phyloP scores from a whole-genome alignment of 2,797 vertebrate species.

The Hippocampus kuda region DNA sequence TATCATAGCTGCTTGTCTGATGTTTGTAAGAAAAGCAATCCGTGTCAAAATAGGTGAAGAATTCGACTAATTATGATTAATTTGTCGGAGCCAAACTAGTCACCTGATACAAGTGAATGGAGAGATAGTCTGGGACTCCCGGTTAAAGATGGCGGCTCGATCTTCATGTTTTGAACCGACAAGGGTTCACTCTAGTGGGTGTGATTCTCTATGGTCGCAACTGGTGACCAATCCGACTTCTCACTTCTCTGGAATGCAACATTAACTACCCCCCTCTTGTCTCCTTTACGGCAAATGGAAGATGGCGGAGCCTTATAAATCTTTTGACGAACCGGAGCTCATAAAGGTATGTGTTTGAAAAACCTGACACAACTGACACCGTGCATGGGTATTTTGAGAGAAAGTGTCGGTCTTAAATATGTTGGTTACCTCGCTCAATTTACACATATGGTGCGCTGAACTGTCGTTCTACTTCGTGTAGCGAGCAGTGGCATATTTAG shows the following conservation, averaged over 20 bases:
- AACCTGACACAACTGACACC: constrained; percentile 22
- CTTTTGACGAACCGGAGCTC: constrained; percentile 55
- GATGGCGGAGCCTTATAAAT: constrained; percentile 68
- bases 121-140: too few relatives aligned
- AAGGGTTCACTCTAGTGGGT: too few relatives aligned
- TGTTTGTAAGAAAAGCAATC: too few relatives aligned
- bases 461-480: background rate
- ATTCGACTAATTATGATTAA: too few relatives aligned
- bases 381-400: background rate
- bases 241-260: background rate
- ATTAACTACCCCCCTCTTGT: constrained; percentile 28
- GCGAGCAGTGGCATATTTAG: constrained; percentile 31
- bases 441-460: background rate
- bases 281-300: constrained; percentile 64
- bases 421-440: background rate
- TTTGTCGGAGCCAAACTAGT: too few relatives aligned
- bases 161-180: too few relatives aligned
- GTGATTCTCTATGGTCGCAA: too few relatives aligned
- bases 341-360: constrained; percentile 56
- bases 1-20: too few relatives aligned
- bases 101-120: too few relatives aligned
- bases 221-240: background rate
- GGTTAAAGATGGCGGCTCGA: too few relatives aligned
- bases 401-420: background rate
- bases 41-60: too few relatives aligned